phyloP scores from a whole-genome alignment of 2,113 vertebrate species.

The Tetraodon nigroviridis region DNA sequence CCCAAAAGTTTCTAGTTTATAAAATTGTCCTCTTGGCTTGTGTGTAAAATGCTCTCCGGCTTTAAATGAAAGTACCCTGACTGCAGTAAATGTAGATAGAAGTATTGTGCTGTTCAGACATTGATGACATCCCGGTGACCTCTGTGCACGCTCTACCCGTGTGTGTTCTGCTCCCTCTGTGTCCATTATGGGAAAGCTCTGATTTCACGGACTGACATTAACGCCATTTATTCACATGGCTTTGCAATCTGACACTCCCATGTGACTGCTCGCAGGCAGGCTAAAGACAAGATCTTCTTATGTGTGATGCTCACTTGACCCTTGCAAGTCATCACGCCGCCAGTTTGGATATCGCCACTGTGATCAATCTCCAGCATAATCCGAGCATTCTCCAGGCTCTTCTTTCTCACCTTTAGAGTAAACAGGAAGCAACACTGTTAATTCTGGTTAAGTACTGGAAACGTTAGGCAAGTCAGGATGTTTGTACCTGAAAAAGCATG shows the following conservation, averaged over 20 bases:
- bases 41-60: too few species aligned
- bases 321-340: constrained; percentile 81
- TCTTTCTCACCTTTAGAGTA: constrained; percentile 71
- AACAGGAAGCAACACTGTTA: neutral
- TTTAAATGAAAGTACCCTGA: neutral
- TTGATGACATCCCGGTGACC: constrained; percentile 26
- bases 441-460: neutral
- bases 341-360: constrained; percentile 81
- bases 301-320: constrained; percentile 76
- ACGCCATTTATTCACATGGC: constrained; percentile 59
- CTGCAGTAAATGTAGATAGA: neutral
- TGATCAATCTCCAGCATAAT: constrained; percentile 81
- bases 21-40: too few species aligned
- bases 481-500: neutral
- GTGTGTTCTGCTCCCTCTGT: constrained; percentile 5
- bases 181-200: constrained; percentile 57
- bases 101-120: constrained; percentile 1
- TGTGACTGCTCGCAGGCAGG: constrained; percentile 58
- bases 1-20: too few species aligned
- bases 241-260: constrained; percentile 50
- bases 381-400: constrained; percentile 74
- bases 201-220: constrained; percentile 58
- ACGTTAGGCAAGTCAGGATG: neutral
- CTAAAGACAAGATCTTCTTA: constrained; percentile 36
- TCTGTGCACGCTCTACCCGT: constrained; percentile 29